phyloP scores from a whole-genome alignment of 2,888 invertebrate species.

The Tryphoninae sp. region DNA sequence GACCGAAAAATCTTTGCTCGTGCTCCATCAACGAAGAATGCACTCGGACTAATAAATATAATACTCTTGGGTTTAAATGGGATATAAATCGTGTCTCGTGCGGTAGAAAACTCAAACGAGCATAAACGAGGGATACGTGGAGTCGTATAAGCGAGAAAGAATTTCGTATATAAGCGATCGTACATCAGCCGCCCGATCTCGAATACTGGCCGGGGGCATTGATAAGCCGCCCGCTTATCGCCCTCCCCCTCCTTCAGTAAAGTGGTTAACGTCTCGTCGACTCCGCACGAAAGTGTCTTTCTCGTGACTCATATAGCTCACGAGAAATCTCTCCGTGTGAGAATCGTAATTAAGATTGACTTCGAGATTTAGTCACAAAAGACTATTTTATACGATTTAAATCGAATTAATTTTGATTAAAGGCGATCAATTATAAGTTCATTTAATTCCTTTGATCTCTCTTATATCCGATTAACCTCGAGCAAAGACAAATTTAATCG shows the following conservation, averaged over 20 bases:
- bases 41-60: no score
- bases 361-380: no score
- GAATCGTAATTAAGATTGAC: neutral
- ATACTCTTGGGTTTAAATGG: no score
- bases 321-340: neutral
- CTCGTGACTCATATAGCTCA: neutral
- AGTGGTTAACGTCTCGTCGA: constrained; percentile 40
- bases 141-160: neutral
- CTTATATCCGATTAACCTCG: no score
- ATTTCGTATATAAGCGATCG: constrained; percentile 40
- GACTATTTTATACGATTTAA: no score
- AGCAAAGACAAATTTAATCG: no score
- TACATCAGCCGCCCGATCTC: constrained; percentile 20
- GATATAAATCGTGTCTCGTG: no score
- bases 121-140: neutral
- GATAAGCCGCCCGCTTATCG: constrained; percentile 47
- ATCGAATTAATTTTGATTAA: no score
- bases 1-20: no score
- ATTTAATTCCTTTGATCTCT: neutral
- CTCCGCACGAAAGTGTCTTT: constrained; percentile 7
- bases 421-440: no score
- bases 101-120: no score
- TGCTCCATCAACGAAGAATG: no score
- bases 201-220: constrained; percentile 25
- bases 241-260: constrained; percentile 22